Evolutionary conservation across 2,888 invertebrate genomes (phyloP).

Genomic region (Patella depressa): DNA sequence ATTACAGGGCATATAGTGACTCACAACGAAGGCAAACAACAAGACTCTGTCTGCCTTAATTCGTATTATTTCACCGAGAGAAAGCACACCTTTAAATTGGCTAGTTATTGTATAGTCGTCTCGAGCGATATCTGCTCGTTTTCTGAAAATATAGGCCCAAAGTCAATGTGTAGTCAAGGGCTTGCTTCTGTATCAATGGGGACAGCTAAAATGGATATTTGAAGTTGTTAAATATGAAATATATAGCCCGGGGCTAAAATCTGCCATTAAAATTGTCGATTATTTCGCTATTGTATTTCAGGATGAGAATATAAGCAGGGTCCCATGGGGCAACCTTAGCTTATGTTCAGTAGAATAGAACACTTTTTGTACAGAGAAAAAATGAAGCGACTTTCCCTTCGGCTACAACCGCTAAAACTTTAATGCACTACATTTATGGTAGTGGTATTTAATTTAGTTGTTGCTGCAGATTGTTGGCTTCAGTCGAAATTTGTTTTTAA

Average conservation of each 20-base stretch:
- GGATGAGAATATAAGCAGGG: neutral
- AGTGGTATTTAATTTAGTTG: slow-evolving; percentile 7
- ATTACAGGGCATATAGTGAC: slow-evolving; percentile 9
- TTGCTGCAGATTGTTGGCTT: slow-evolving; percentile 9
- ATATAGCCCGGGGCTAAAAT: neutral
- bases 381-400: slow-evolving; percentile 6
- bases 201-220: neutral
- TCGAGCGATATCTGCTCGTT: no score
- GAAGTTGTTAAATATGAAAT: slow-evolving; percentile 5
- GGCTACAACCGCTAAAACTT: neutral
- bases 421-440: slow-evolving; percentile 9
- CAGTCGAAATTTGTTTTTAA: neutral
- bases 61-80: no score
- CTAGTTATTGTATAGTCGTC: no score
- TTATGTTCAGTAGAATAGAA: neutral
- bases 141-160: neutral
- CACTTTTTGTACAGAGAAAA: neutral
- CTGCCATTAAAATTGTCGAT: slow-evolving; percentile 10
- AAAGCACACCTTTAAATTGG: no score
- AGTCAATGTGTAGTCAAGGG: slow-evolving; percentile 8
- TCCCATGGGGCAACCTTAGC: slow-evolving; percentile 6
- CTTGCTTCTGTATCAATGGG: neutral
- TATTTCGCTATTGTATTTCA: neutral
- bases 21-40: neutral
- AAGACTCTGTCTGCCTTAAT: no score